Conservation (phyloP, 2,888 invertebrate species). For the Lypha dubia region DNA sequence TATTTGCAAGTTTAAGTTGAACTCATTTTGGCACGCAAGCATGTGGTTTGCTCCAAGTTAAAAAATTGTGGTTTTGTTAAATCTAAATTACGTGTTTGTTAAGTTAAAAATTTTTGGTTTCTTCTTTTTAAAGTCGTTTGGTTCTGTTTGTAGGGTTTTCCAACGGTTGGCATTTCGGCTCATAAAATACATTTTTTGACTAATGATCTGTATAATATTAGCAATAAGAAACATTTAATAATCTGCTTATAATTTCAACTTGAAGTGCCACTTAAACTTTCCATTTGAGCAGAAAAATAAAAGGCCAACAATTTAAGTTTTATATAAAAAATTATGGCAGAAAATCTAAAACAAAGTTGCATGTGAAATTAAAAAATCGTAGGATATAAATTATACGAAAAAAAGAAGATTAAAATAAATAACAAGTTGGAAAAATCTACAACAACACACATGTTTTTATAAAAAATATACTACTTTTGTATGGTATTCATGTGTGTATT, state of each 20-base stretch:
- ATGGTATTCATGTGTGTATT: neutral
- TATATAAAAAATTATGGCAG: no score
- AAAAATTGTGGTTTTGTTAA: neutral
- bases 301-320: neutral
- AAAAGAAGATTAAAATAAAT: neutral
- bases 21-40: conserved; percentile 58
- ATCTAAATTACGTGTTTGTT: neutral
- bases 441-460: neutral
- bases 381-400: neutral
- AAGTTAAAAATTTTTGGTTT: neutral
- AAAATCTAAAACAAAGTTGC: conserved; percentile 17
- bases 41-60: conserved; percentile 31
- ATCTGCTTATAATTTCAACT: conserved; percentile 20
- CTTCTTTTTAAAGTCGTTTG: neutral
- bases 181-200: neutral
- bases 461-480: neutral
- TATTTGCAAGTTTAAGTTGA: conserved; percentile 11
- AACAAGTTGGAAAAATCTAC: conserved; percentile 3
- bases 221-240: neutral
- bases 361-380: conserved; percentile 30
- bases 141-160: neutral
- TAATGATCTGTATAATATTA: conserved; percentile 13
- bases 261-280: conserved; percentile 3
- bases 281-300: neutral
- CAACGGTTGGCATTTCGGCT: neutral